Evolutionary conservation across 2,888 invertebrate species (phyloP).

Genomic region (Microctonus hyperodae): DNA sequence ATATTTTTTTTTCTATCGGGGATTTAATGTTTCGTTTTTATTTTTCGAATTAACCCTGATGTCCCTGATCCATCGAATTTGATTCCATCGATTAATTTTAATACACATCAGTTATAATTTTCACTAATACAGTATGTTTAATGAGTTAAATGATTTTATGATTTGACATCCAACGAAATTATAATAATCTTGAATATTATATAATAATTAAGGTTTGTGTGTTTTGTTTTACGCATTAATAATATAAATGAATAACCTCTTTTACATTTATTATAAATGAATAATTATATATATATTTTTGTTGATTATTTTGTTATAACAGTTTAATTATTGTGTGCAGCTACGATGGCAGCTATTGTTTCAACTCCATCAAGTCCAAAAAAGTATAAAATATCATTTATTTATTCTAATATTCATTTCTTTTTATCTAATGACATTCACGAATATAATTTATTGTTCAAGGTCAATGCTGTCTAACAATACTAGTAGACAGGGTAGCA

Average conservation of each 20-base stretch:
- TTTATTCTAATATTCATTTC: background rate
- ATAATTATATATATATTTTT: background rate
- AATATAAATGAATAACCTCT: background rate
- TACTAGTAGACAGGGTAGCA: constrained; percentile 68
- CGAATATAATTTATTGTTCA: constrained; percentile 8
- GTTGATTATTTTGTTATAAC: background rate
- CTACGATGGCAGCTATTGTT: constrained; percentile 1
- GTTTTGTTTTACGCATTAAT: background rate
- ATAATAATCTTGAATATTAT: background rate
- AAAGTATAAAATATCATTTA: constrained; percentile 11
- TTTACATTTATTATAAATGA: background rate
- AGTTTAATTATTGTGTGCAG: background rate
- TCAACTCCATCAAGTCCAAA: background rate
- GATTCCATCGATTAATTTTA: too few relatives aligned
- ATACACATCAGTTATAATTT: background rate
- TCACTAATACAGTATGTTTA: background rate
- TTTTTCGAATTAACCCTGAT: background rate
- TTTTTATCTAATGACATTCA: background rate
- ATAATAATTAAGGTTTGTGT: background rate
- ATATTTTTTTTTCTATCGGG: background rate
- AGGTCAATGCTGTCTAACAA: constrained; percentile 35
- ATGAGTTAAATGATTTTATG: background rate
- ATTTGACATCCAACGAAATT: background rate
- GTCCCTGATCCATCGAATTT: background rate
- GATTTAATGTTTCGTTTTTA: background rate